A percentile compares a stretch with the other conserved stretches of the same genome.
These are phyloP conservation scores for Homarus americanus DNA, from an alignment of 1,140 invertebrate genomes.

Conservation along the genomic window DNA sequence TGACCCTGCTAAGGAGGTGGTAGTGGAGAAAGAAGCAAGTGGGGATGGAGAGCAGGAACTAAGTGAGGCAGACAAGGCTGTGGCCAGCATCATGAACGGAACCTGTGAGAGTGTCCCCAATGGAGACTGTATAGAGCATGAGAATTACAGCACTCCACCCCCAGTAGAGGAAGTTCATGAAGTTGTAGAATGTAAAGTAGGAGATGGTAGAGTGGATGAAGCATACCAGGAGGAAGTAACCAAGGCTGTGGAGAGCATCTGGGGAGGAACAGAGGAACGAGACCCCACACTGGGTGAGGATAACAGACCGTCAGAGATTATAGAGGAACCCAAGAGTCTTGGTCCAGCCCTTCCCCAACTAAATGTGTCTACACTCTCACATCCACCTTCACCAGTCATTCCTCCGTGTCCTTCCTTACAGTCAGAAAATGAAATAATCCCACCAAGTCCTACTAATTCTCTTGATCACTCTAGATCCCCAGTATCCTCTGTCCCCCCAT, in stretches of 20 bases:
- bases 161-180: slow-evolving; percentile 58
- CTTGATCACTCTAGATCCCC: slow-evolving; percentile 52
- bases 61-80: slow-evolving; percentile 74
- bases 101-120: slow-evolving; percentile 42
- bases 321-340: slow-evolving; percentile 68
- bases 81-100: slow-evolving; percentile 74
- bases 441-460: slow-evolving; percentile 52
- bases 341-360: slow-evolving; percentile 16
- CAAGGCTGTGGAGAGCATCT: slow-evolving; percentile 74
- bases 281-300: slow-evolving; percentile 45
- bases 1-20: slow-evolving; percentile 37
- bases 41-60: slow-evolving; percentile 52
- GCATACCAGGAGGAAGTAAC: slow-evolving; percentile 72
- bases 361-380: slow-evolving; percentile 6
- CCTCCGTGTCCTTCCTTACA: slow-evolving; percentile 38
- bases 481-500: slow-evolving; percentile 49
- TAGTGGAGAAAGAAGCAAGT: slow-evolving; percentile 29
- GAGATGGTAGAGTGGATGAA: slow-evolving; percentile 65
- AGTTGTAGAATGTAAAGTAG: slow-evolving; percentile 62
- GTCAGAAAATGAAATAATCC: slow-evolving; percentile 36
- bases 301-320: slow-evolving; percentile 20
- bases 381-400: slow-evolving; percentile 41
- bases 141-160: slow-evolving; percentile 44
- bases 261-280: slow-evolving; percentile 65
- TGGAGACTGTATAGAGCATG: slow-evolving; percentile 51